Base-by-base conservation (phyloP, 2,113 vertebrate species). In the Tachuris rubrigastra region DNA sequence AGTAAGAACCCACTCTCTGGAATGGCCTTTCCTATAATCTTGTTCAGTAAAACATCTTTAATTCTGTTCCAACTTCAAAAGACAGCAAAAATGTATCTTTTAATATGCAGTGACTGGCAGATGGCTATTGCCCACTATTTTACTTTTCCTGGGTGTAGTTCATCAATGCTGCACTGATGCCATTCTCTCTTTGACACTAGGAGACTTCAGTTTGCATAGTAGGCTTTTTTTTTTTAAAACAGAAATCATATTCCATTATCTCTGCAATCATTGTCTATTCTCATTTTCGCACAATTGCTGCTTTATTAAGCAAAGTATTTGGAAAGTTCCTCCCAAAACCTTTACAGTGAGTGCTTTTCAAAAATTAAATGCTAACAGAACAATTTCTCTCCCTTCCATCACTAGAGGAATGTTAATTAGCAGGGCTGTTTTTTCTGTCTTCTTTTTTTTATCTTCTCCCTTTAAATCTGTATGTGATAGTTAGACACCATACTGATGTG, bases 291-390 rank as follows among this genome's bases (percentile, higher is more conserved):
- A 72, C 62, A 86, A 92, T 77, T 89, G 58, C 66, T 27, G 12
- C 82, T 95, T 93, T 85, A 95, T 89, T 81, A 94, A 94, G 87
- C 49, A 55, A 90, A 91, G 67, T 56, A 76, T 85, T 92, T 87
- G 80, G 76, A 82, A 96, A 81, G 42, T 82, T 92, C 67, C 30
- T 85, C 73, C 47, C 22, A 58, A 94, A 88, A 89, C 49, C 80
- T 92, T 89, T 84, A 65, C 30, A 46, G 12, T 53, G 17, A 90
- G 37, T 80, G 62, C 63, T 85, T 89, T 89, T 88, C 66, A 89
- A 96, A 92, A 92, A 80, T 60, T 74, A 87, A 86, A 93, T 60
- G 46, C 41, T 71, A 95, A 69, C 56, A 88, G 73, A 95, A 90
- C 33, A 68, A 67, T 88, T 77, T 91, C 41, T 66, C 39, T 78